These are phyloP conservation scores for Trissoscelio sp. DNA, from an alignment of 2,888 invertebrate species.

Conservation along the genomic window DNA sequence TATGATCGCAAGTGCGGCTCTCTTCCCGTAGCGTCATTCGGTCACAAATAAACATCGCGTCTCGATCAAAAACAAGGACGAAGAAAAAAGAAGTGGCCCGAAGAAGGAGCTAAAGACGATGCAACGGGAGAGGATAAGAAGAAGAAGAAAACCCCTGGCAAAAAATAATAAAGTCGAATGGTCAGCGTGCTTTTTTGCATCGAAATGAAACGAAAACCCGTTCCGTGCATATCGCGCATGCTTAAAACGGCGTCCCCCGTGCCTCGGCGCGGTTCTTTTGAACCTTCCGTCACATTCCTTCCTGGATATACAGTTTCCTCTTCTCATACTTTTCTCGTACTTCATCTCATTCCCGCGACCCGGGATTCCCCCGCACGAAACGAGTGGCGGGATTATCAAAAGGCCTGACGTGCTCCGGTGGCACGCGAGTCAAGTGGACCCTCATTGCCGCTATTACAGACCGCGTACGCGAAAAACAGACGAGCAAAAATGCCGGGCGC, in stretches of 20 bases:
- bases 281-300: conserved; percentile 71
- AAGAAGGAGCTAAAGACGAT: conserved; percentile 4
- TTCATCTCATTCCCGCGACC: conserved; percentile 53
- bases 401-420: conserved; percentile 57
- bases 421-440: conserved; percentile 75
- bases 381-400: conserved; percentile 64
- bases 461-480: conserved; percentile 46
- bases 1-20: conserved; percentile 18
- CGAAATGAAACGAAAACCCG: conserved; percentile 63
- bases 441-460: conserved; percentile 76
- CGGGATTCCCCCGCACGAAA: conserved; percentile 61
- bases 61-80: conserved; percentile 21
- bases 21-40: conserved; percentile 16
- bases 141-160: conserved; percentile 21
- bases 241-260: conserved; percentile 74
- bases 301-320: conserved; percentile 66
- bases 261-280: conserved; percentile 75
- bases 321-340: conserved; percentile 50
- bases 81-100: conserved; percentile 2
- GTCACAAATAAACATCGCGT: conserved; percentile 25
- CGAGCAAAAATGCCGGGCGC: conserved; percentile 64
- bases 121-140: background rate
- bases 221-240: conserved; percentile 67
- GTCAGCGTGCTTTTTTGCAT: conserved; percentile 60
- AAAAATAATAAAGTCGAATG: conserved; percentile 65